phyloP scores from a whole-genome alignment of 2,888 invertebrate species.

The Drosophila lutescens region DNA sequence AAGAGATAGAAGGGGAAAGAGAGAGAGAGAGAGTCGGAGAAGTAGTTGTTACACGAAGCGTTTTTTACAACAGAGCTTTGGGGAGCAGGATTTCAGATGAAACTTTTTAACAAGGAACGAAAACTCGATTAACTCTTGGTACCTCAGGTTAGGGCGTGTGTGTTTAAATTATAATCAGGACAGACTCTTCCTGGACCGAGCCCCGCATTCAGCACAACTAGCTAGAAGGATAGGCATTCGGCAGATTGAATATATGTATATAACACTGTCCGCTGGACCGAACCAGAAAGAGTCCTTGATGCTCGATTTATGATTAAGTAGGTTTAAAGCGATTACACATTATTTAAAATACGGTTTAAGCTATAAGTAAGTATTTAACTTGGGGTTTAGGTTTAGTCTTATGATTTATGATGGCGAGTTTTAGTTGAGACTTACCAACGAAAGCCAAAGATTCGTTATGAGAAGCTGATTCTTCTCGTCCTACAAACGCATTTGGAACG shows the following conservation, averaged over 20 bases:
- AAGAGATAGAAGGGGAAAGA: constrained; percentile 7
- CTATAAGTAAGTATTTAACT: constrained; percentile 52
- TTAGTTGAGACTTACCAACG: constrained; percentile 92
- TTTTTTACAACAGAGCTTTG: constrained; percentile 18
- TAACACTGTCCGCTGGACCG: constrained; percentile 18
- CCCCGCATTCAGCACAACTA: constrained; percentile 24
- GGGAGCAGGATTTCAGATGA: neutral
- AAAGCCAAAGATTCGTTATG: constrained; percentile 97
- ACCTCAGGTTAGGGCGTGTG: constrained; percentile 51
- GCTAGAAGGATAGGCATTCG: constrained; percentile 4
- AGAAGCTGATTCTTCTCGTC: constrained; percentile 98
- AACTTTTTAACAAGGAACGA: constrained; percentile 19
- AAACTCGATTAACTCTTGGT: constrained; percentile 52
- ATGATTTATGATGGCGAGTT: constrained; percentile 71
- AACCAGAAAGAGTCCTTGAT: constrained; percentile 32
- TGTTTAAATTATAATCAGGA: constrained; percentile 70
- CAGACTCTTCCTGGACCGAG: constrained; percentile 49
- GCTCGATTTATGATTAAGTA: constrained; percentile 53
- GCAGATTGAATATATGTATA: neutral
- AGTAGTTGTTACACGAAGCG: neutral
- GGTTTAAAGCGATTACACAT: constrained; percentile 63
- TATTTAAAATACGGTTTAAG: constrained; percentile 65
- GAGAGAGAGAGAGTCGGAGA: neutral
- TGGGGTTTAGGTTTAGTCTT: constrained; percentile 62
- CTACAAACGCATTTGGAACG: constrained; percentile 86